Base-by-base conservation (phyloP, 2,888 invertebrate genomes). In the Aspidiotus destructor region DNA sequence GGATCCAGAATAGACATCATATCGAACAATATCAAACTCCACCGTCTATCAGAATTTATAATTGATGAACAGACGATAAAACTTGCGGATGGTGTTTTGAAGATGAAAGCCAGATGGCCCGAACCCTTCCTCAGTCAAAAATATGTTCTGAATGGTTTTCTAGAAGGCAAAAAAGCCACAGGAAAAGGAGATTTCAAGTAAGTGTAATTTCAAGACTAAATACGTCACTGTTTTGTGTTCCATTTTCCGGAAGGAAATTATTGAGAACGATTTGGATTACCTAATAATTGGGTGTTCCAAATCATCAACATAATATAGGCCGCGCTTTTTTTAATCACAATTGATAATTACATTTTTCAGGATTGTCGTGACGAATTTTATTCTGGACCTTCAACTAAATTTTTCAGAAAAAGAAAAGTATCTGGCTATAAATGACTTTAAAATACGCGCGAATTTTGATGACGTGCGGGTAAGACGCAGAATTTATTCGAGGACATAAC, bases 161-260 rank as follows among this genome's bases (percentile, higher is more conserved):
- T 64, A 7, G 57, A 64, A 17, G 53, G 53, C 13, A 64, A 64
- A 57, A n/a, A 54, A 64, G 57, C 57, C 1, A 41, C 54, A 15
- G 64, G 64, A 9, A 40, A 28, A n/a, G 64, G 64, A 17, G 41
- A 53, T 53, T 64, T 64, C 17, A 64, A 16, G 64, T 64, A 57
- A 57, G 17, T 52, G 52, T 16, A 16, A 6, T 53, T n/a, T n/a
- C n/a, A n/a, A n/a, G n/a, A n/a, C n/a, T n/a, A n/a, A n/a, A n/a
- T n/a, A 53, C 28, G 7, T 17, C 13, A n/a, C 8, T 48, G 11
- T 15, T 60, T 15, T 13, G 40, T 42, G 16, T 42, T 60, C 28
- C 28, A 17, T 7, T 28, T 28, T 41, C 15, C 42, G 5, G 9
- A 44, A 15, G 15, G n/a, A 42, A 40, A 28, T 28, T 28, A 3